A percentile compares a stretch with the other conserved stretches of the same genome.
Evolutionary conservation across 2,113 vertebrate species (phyloP).

Genomic region (Sardina pilchardus): DNA sequence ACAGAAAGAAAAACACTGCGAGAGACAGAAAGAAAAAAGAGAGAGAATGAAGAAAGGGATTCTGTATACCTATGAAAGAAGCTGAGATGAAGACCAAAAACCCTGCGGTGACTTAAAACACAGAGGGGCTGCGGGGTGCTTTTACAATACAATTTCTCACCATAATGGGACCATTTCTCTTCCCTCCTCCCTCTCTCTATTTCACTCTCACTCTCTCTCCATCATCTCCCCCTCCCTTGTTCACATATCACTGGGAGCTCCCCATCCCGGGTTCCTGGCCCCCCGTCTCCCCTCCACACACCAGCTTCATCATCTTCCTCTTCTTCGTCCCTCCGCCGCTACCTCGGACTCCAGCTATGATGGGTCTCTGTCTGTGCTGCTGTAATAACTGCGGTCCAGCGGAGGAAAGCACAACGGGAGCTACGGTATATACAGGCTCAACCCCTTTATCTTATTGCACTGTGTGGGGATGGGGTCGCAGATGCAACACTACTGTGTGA

Average conservation of each 20-base stretch:
- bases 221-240: neutral
- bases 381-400: neutral
- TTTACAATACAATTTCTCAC: conserved; percentile 24
- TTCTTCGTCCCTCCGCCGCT: neutral
- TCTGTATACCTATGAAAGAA: neutral
- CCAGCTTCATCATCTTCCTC: neutral
- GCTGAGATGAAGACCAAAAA: conserved; percentile 5
- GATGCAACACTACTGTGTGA: neutral
- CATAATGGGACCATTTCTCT: conserved; percentile 22
- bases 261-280: neutral
- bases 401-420: neutral
- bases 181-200: neutral
- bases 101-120: neutral
- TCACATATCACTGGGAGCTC: no score
- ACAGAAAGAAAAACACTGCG: neutral
- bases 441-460: neutral
- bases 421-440: neutral
- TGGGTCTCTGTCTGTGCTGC: neutral
- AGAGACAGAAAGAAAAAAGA: neutral
- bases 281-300: neutral
- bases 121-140: conserved; percentile 21
- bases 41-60: neutral
- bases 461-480: neutral
- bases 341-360: neutral
- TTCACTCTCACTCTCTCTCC: neutral